Evolutionary conservation across 2,888 invertebrate species (phyloP).

Genomic region (Coleophora deauratella): DNA sequence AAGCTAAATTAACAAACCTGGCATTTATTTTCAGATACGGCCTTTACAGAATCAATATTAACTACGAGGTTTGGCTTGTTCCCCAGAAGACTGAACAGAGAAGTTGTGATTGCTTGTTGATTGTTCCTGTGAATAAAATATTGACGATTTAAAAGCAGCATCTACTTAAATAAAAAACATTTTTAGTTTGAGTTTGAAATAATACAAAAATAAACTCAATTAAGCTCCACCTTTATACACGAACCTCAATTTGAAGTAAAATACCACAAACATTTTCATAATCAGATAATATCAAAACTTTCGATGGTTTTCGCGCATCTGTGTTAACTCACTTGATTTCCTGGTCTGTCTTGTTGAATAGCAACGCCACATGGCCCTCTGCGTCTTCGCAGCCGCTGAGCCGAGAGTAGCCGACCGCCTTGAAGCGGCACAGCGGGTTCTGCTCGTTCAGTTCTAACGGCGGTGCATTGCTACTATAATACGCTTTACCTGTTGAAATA

Average conservation of each 20-base stretch:
- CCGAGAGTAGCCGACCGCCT: constrained; percentile 94
- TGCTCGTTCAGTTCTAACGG: constrained; percentile 89
- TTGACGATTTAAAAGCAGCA: no score
- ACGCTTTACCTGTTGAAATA: constrained; percentile 76
- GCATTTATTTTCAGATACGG: constrained; percentile 84
- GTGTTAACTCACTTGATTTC: constrained; percentile 78
- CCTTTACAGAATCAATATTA: constrained; percentile 83
- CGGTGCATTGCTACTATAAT: constrained; percentile 83
- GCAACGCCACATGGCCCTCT: constrained; percentile 90
- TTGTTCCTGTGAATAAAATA: constrained; percentile 70
- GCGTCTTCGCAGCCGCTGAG: constrained; percentile 91
- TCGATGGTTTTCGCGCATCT: no score
- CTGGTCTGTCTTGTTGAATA: constrained; percentile 87
- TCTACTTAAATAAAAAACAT: no score
- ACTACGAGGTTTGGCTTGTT: constrained; percentile 89
- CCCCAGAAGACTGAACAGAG: constrained; percentile 82
- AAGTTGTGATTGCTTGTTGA: constrained; percentile 80
- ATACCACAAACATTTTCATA: no score
- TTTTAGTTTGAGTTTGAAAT: no score
- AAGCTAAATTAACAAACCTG: constrained; percentile 66
- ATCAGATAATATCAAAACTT: no score
- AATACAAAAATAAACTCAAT: constrained; percentile 22
- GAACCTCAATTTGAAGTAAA: no score
- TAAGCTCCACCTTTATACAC: constrained; percentile 13
- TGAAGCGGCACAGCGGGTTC: constrained; percentile 94